Evolutionary conservation across 1,140 invertebrate species (phyloP).

Genomic region (Drosophila nigromelanica): DNA sequence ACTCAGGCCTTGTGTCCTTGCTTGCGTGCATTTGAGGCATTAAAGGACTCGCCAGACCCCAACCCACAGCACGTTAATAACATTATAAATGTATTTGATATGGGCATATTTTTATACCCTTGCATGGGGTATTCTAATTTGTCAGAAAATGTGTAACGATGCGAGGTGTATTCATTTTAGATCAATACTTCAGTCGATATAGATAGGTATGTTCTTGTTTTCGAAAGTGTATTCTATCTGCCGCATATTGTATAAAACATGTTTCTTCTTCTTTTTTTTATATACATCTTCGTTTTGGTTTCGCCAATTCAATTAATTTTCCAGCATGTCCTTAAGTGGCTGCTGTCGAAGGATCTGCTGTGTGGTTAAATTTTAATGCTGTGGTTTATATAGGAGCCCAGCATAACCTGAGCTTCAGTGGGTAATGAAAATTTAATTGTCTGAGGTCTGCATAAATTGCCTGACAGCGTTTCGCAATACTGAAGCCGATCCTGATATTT

Average conservation of each 20-base stretch:
- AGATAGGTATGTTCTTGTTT: no score
- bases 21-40: constrained; percentile 64
- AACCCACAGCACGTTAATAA: constrained; percentile 52
- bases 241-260: no score
- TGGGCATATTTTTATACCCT: constrained; percentile 32
- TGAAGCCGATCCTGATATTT: constrained; percentile 13
- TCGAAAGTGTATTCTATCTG: no score
- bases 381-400: constrained; percentile 44
- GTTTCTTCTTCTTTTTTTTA: no score
- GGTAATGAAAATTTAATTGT: constrained; percentile 75
- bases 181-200: no score
- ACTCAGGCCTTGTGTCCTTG: constrained; percentile 43
- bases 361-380: constrained; percentile 73
- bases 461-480: constrained; percentile 17
- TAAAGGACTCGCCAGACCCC: constrained; percentile 51
- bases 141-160: no score
- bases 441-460: constrained; percentile 58
- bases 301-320: constrained; percentile 75
- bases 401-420: constrained; percentile 37
- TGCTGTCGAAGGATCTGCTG: constrained; percentile 44
- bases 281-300: constrained; percentile 13
- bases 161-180: no score
- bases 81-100: constrained; percentile 67
- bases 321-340: constrained; percentile 55
- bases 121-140: not conserved